Evolutionary conservation across 2,888 invertebrate species (phyloP).

Genomic region (Marronus borbonicus): DNA sequence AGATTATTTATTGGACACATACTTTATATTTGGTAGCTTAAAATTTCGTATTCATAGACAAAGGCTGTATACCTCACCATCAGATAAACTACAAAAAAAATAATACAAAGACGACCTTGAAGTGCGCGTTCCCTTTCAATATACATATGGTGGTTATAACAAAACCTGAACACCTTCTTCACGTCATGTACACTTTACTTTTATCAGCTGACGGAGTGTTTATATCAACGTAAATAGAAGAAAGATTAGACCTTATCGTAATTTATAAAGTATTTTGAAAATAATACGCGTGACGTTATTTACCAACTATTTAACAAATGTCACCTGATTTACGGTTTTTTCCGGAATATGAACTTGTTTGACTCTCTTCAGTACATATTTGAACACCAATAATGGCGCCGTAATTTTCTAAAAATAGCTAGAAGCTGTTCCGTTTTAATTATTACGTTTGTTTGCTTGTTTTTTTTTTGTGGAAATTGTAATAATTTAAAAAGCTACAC

Average conservation of each 20-base stretch:
- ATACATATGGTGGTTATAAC: neutral
- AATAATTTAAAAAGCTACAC: neutral
- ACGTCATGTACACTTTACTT: conserved; percentile 4
- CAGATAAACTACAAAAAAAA: conserved; percentile 28
- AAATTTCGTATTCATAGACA: neutral
- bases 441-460: neutral
- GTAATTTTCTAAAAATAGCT: neutral
- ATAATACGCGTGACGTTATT: conserved; percentile 8
- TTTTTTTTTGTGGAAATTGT: neutral
- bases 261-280: conserved; percentile 21
- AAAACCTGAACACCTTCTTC: conserved; percentile 19
- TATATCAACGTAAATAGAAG: conserved; percentile 4
- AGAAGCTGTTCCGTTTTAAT: neutral
- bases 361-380: neutral
- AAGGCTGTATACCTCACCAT: conserved; percentile 6
- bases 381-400: neutral
- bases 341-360: conserved; percentile 4
- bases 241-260: conserved; percentile 2
- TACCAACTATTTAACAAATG: neutral
- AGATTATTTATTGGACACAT: too few relatives aligned
- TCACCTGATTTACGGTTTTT: conserved; percentile 25
- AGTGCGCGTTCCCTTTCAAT: conserved; percentile 7
- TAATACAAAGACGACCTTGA: conserved; percentile 36
- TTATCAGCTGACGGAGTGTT: conserved; percentile 24
- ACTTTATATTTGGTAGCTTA: neutral